phyloP scores from a whole-genome alignment of 2,888 invertebrate genomes.

The Peribatodes rhomboidaria region DNA sequence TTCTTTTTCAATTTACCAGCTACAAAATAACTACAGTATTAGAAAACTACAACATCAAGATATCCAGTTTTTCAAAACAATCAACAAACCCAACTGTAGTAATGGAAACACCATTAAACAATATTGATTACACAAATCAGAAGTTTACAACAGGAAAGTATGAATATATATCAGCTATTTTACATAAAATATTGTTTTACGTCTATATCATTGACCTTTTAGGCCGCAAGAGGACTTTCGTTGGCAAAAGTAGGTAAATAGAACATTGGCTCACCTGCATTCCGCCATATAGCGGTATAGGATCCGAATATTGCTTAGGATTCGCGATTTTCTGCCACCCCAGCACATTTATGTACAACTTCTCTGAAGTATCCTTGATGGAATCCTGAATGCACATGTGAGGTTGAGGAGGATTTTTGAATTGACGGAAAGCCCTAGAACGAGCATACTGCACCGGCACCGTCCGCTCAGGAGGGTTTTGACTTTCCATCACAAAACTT shows the following conservation, averaged over 20 bases:
- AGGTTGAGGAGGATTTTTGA: slow-evolving; percentile 91
- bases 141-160: slow-evolving; percentile 18
- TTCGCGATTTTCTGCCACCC: slow-evolving; percentile 91
- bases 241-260: slow-evolving; percentile 9
- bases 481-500: slow-evolving; percentile 76
- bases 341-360: slow-evolving; percentile 89
- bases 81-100: slow-evolving; percentile 10
- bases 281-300: slow-evolving; percentile 90
- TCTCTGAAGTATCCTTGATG: slow-evolving; percentile 86
- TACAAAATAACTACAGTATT: not conserved
- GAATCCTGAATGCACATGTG: slow-evolving; percentile 91
- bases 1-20: no score
- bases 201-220: not conserved
- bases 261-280: slow-evolving; percentile 85
- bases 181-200: not conserved
- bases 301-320: slow-evolving; percentile 88
- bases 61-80: slow-evolving; percentile 21
- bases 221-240: not conserved
- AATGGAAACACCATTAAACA: slow-evolving; percentile 7
- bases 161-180: slow-evolving; percentile 9
- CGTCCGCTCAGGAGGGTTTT: slow-evolving; percentile 74
- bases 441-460: slow-evolving; percentile 86
- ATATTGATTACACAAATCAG: slow-evolving; percentile 27
- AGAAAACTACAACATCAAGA: slow-evolving; percentile 4
- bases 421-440: slow-evolving; percentile 88